Evolutionary conservation across 2,888 invertebrate species (phyloP).

Genomic region (Bombylius discolor): DNA sequence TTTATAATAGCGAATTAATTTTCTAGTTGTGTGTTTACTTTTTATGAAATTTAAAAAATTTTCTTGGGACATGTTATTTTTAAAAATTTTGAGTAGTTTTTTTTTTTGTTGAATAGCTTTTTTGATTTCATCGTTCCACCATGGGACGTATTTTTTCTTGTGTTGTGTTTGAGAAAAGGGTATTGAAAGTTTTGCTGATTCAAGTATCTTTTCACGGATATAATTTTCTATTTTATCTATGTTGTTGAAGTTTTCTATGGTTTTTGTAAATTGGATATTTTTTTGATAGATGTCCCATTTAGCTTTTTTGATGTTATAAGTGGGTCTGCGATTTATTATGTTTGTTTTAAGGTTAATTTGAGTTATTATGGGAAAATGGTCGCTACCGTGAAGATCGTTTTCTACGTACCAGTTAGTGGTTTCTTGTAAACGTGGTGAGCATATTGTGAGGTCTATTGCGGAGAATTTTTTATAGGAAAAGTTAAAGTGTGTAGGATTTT

Average conservation of each 20-base stretch:
- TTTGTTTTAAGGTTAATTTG: not conserved
- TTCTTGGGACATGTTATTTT: too few species aligned
- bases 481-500: not conserved
- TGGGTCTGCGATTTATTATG: not conserved
- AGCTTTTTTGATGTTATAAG: not conserved
- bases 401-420: conserved; percentile 2
- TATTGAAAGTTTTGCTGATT: not conserved
- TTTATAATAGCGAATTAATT: too few species aligned
- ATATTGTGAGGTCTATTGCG: not conserved
- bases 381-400: conserved; percentile 2
- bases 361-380: conserved; percentile 3
- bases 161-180: too few species aligned
- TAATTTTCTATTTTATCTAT: not conserved
- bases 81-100: not conserved
- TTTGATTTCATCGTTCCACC: not conserved
- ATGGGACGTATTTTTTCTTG: not conserved
- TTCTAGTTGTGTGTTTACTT: too few species aligned
- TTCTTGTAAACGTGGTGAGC: not conserved
- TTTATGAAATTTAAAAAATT: too few species aligned
- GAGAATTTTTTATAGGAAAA: not conserved
- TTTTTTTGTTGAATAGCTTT: not conserved
- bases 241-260: not conserved
- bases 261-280: not conserved
- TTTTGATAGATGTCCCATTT: not conserved
- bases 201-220: not conserved